Percentiles rank a stretch among this genome's conserved stretches.
phyloP scores from a whole-genome alignment of 35 echinoderm and acorn worm genomes.

The Heliocidaris tuberculata region DNA sequence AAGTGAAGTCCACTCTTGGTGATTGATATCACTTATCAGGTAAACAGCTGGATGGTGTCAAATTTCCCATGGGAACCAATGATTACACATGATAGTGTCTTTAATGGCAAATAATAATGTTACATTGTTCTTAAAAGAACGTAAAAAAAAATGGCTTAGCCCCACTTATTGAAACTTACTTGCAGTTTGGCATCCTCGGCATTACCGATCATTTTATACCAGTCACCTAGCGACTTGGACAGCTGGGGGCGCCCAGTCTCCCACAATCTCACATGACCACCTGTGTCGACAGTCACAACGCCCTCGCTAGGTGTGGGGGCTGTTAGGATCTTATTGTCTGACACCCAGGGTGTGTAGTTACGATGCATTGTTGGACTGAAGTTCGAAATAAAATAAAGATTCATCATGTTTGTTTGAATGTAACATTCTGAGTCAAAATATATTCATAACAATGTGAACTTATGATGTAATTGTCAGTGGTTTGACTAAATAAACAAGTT shows the following conservation, averaged over 20 bases:
- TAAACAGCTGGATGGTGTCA: no score
- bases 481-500: no score
- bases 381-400: background rate
- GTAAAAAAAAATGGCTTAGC: no score
- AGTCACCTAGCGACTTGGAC: constrained; percentile 72
- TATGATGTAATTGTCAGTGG: no score
- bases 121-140: no score
- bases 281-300: constrained; percentile 83
- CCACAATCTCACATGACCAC: constrained; percentile 80
- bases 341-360: constrained; percentile 65
- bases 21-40: no score
- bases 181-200: constrained; percentile 76
- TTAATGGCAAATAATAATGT: no score
- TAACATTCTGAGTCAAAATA: background rate
- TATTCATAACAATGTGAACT: no score
- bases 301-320: constrained; percentile 65
- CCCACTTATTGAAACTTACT: constrained; percentile 22
- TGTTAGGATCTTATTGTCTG: constrained; percentile 29
- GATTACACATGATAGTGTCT: no score
- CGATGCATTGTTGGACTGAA: constrained; percentile 52
- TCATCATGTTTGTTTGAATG: background rate
- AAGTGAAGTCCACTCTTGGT: no score
- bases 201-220: constrained; percentile 80
- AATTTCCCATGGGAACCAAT: no score
- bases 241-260: constrained; percentile 80